Percentiles rank a stretch among this genome's conserved stretches.
phyloP scores from a whole-genome alignment of 2,797 vertebrate species.

The Mormyrops attenuatus region DNA sequence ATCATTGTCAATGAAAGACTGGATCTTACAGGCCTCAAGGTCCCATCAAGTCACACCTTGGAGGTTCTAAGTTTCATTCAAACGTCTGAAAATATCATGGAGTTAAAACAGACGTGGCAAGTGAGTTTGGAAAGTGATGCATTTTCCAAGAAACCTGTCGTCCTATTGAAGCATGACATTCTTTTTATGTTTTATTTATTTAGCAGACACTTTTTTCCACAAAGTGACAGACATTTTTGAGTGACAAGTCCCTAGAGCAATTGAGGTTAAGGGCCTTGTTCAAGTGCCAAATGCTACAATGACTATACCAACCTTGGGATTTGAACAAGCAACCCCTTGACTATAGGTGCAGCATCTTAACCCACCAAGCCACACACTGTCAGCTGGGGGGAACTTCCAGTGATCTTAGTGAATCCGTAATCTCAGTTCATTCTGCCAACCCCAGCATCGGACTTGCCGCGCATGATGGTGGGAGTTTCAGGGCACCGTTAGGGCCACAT shows the following conservation, averaged over 20 bases:
- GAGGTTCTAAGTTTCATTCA: conserved; percentile 50
- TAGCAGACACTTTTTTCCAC: neutral
- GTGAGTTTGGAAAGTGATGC: conserved; percentile 51
- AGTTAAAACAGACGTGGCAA: conserved; percentile 38
- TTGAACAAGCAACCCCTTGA: neutral
- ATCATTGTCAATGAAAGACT: conserved; percentile 63
- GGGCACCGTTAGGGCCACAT: neutral
- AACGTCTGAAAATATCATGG: conserved; percentile 49
- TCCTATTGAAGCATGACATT: conserved; percentile 39
- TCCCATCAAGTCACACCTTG: conserved; percentile 52
- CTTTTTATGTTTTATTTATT: conserved; percentile 16
- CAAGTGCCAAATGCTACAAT: neutral
- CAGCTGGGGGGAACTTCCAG: neutral
- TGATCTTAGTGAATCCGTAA: neutral
- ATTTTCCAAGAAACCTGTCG: conserved; percentile 30
- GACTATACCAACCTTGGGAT: neutral
- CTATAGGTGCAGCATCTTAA: neutral
- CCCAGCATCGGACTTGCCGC: neutral
- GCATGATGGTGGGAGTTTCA: neutral
- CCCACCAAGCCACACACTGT: neutral
- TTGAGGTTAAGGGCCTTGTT: neutral
- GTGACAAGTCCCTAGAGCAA: neutral
- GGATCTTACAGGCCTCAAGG: conserved; percentile 57
- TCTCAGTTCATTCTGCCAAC: neutral
- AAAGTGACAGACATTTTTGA: neutral